phyloP scores from a whole-genome alignment of 2,113 vertebrate species.

The Catharus bicknelli region DNA sequence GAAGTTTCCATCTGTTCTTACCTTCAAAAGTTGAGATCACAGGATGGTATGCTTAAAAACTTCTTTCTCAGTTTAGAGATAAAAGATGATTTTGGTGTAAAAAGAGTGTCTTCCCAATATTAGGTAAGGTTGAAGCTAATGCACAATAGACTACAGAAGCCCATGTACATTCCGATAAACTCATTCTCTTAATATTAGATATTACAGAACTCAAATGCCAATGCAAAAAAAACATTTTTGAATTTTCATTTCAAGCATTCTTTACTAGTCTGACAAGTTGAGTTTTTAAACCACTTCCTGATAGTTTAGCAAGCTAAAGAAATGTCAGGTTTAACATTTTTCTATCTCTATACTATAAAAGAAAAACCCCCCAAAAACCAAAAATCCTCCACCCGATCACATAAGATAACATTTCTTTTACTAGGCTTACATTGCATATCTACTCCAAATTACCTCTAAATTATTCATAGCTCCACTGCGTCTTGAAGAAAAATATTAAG shows the following conservation, averaged over 20 bases:
- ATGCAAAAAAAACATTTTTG: not conserved
- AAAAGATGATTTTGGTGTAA: not conserved
- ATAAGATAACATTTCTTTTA: not conserved
- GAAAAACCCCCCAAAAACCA: not conserved
- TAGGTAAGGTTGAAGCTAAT: not conserved
- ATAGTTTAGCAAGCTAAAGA: not conserved
- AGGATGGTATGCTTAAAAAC: not conserved
- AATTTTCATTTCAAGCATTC: not conserved
- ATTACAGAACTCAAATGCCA: not conserved
- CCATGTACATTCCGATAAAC: not conserved
- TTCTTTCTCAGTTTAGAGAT: not conserved
- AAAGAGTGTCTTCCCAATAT: not conserved
- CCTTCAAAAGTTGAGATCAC: not conserved
- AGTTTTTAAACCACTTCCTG: not conserved
- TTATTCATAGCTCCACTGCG: not conserved
- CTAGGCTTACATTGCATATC: not conserved
- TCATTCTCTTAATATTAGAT: not conserved
- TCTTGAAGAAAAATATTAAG: not conserved
- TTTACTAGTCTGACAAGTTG: not conserved
- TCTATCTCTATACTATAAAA: not conserved
- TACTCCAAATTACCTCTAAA: not conserved
- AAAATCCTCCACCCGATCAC: not conserved
- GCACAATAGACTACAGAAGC: not conserved
- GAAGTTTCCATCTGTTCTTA: not conserved
- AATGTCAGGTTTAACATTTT: not conserved